Evolutionary conservation across 2,888 invertebrate species (phyloP).

Genomic region (Julus scandinavius): DNA sequence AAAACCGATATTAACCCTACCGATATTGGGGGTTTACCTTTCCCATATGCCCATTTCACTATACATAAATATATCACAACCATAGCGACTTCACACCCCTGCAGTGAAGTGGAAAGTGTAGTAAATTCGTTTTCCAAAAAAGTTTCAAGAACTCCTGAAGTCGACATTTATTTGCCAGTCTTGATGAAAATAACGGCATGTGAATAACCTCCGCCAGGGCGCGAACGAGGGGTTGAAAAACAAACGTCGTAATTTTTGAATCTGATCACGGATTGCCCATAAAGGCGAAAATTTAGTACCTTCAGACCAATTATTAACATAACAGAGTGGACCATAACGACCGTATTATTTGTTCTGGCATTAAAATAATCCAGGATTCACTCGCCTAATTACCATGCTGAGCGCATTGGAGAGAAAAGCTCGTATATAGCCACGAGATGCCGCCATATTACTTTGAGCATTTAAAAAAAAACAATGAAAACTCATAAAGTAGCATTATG

Average conservation of each 20-base stretch:
- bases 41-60: too few relatives aligned
- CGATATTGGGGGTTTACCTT: too few relatives aligned
- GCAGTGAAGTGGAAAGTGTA: neutral
- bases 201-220: neutral
- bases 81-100: too few relatives aligned
- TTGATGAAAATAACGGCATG: neutral
- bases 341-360: neutral
- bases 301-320: neutral
- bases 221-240: neutral
- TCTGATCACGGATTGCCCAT: neutral
- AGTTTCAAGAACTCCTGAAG: neutral
- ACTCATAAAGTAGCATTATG: conserved; percentile 16
- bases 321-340: neutral
- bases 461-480: conserved; percentile 8
- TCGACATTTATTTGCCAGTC: neutral
- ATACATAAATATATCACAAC: too few relatives aligned
- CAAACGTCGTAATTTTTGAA: too few relatives aligned
- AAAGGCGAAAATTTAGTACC: neutral
- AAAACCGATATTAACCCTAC: too few relatives aligned
- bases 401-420: neutral
- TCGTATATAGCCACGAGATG: too few relatives aligned
- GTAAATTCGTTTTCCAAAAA: neutral
- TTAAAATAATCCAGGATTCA: neutral
- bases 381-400: neutral
- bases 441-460: too few relatives aligned